phyloP scores from a whole-genome alignment of 2,113 vertebrate species.

The Petaurus breviceps region DNA sequence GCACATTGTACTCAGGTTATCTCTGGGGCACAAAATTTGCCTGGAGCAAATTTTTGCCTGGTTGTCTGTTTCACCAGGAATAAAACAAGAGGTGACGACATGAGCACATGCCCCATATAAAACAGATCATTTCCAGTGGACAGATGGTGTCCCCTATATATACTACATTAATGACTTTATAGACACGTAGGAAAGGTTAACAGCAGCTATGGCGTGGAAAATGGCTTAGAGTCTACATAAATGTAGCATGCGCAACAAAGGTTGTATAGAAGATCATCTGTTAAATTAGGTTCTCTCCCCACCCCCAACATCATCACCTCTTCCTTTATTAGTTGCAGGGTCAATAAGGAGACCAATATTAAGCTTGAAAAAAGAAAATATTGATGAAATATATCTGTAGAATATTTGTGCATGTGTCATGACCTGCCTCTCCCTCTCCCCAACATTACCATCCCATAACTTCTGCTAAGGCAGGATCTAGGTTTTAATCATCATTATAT shows the following conservation, averaged over 20 bases:
- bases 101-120: constrained; percentile 51
- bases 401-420: neutral
- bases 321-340: constrained; percentile 11
- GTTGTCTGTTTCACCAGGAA: constrained; percentile 49
- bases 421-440: neutral
- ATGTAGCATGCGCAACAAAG: constrained; percentile 27
- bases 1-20: neutral
- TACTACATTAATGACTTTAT: constrained; percentile 55
- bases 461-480: neutral
- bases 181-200: constrained; percentile 52
- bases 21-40: neutral
- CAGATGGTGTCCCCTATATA: constrained; percentile 63
- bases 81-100: constrained; percentile 35
- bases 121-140: constrained; percentile 62
- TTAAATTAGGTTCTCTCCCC: neutral
- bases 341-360: constrained; percentile 33
- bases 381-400: neutral
- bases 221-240: constrained; percentile 29
- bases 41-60: constrained; percentile 19
- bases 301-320: neutral
- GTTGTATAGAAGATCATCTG: constrained; percentile 6
- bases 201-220: constrained; percentile 12
- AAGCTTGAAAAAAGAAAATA: constrained; percentile 24
- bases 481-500: neutral
- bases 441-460: neutral